Base-by-base conservation (phyloP, 2,113 vertebrate genomes). In the Archilochus colubris region DNA sequence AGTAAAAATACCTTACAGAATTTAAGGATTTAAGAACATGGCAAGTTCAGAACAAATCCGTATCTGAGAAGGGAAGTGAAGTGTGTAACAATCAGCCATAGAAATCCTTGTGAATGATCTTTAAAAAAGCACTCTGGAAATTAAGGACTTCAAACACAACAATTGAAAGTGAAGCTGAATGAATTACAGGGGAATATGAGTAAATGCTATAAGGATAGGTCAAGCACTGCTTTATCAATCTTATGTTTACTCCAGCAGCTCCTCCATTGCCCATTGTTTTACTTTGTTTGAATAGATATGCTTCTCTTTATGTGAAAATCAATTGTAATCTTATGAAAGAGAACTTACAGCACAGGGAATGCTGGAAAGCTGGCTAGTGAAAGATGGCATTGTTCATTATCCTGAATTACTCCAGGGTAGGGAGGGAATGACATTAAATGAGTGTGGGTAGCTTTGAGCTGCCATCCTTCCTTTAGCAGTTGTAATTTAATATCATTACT, bases 221-320 rank as follows among this genome's bases (percentile, higher is more conserved):
- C 94, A 90, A 81, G 88, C 19, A 3, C 62, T 84, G 76, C 80
- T 84, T 91, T 93, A 86, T 94, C 88, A 91, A 36, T 81, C 90
- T 73, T 81, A 13, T 75, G 73, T 95, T 97, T 96, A 93, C 79
- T 94, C 62, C 90, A 88, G 85, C 76, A 84, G 85, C 80, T 84
- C 88, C 61, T 94, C 69, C 0, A 1, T 38, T 91, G 85, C 90
- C 72, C 73, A 73, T 94, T 95, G 94, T 94, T 95, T 95, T 93
- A 93, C 82, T 48, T 77, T 91, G 93, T 93, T 96, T 90, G 90
- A 94, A 90, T 72, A 93, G 94, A 91, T 74, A 75, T 36, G 57
- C 89, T 94, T 91, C 59, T 80, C 68, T 86, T 86, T 90, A 90
- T 95, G 94, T 96, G 93, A 91, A 96, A 94, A 97, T 95, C 94